Conservation (phyloP, 1,140 invertebrate species). For the Diorhabda carinulata region DNA sequence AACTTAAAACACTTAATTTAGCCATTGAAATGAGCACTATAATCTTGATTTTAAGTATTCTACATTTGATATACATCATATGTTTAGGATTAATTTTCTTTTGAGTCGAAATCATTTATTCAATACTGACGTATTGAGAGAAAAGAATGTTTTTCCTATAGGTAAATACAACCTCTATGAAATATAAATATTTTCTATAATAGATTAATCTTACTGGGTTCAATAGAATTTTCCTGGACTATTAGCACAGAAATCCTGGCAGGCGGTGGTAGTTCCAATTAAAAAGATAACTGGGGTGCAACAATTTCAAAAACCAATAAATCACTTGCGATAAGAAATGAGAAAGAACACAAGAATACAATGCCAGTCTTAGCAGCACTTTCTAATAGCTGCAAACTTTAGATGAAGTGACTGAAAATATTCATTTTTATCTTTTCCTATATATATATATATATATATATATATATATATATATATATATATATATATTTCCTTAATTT, state of each 20-base stretch:
- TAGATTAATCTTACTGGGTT: too few relatives aligned
- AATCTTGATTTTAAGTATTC: too few relatives aligned
- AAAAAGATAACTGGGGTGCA: constrained; percentile 21
- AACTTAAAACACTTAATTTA: too few relatives aligned
- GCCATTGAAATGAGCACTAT: too few relatives aligned
- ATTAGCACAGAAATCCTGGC: background rate
- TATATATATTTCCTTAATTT: background rate
- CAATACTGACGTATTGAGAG: too few relatives aligned
- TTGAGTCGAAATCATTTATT: too few relatives aligned
- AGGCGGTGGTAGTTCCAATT: constrained; percentile 11
- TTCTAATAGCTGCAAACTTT: background rate
- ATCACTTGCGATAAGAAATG: constrained; percentile 17
- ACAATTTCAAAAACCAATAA: constrained; percentile 22
- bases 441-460: background rate
- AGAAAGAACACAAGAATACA: background rate
- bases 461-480: background rate
- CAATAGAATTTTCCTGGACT: background rate
- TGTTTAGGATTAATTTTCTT: too few relatives aligned
- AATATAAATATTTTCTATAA: too few relatives aligned
- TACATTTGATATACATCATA: too few relatives aligned
- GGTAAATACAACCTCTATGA: too few relatives aligned
- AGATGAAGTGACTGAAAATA: background rate
- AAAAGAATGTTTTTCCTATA: too few relatives aligned
- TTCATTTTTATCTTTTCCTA: background rate
- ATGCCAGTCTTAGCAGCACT: background rate